phyloP scores from a whole-genome alignment of 2,113 vertebrate species.

The Microcebus murinus region DNA sequence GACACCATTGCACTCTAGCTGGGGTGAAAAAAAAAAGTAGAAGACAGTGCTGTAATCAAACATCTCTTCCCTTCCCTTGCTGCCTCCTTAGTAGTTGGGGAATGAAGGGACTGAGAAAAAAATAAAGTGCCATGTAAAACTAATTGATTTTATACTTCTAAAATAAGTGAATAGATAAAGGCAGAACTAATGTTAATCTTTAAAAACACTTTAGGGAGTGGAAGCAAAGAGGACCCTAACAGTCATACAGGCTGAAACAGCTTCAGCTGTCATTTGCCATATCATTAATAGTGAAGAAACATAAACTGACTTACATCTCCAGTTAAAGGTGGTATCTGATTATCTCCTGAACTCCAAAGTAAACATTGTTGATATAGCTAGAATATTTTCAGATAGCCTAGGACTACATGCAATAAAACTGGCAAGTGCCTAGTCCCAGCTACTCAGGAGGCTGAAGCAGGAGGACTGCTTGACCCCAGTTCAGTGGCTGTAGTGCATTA shows the following conservation, averaged over 20 bases:
- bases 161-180: conserved; percentile 57
- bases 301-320: conserved; percentile 10
- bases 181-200: conserved; percentile 22
- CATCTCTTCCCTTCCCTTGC: not conserved
- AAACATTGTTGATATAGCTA: conserved; percentile 29
- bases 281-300: conserved; percentile 32
- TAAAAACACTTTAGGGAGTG: conserved; percentile 33
- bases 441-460: not conserved
- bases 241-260: conserved; percentile 25
- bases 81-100: not conserved
- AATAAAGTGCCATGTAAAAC: conserved; percentile 27
- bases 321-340: conserved; percentile 40
- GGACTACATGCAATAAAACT: conserved; percentile 50
- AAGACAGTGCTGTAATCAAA: not conserved
- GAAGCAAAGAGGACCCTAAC: conserved; percentile 42
- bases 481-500: not conserved
- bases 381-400: conserved; percentile 38
- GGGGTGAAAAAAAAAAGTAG: not conserved
- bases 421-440: not conserved
- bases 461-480: not conserved
- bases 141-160: conserved; percentile 57
- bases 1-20: too few relatives aligned
- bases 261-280: conserved; percentile 25
- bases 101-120: conserved; percentile 48
- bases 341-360: conserved; percentile 27